Evolutionary conservation across 2,888 invertebrate species (phyloP).

Genomic region (Tetragonula carbonaria): DNA sequence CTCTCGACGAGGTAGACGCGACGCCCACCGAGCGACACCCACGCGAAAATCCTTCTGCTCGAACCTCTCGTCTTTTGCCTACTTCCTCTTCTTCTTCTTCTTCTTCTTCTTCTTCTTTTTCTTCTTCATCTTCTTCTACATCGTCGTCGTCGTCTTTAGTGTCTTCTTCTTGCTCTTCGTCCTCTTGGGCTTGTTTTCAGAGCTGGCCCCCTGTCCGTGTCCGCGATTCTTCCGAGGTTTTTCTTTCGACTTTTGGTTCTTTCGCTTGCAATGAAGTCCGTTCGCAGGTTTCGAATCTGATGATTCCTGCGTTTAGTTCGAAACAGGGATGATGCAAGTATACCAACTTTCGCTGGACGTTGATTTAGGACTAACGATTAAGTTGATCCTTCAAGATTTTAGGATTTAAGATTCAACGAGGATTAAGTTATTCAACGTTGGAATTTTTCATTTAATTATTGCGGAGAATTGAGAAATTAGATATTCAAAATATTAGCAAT

Average conservation of each 20-base stretch:
- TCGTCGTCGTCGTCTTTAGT: conserved; percentile 26
- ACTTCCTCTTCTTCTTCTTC: conserved; percentile 61
- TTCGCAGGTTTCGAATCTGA: too few species aligned
- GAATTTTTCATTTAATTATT: too few species aligned
- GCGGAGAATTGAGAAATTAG: too few species aligned
- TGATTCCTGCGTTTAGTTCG: too few species aligned
- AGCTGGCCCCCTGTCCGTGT: not conserved
- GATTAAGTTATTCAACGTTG: too few species aligned
- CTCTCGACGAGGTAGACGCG: conserved; percentile 82
- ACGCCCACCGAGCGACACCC: conserved; percentile 84
- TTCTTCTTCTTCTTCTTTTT: conserved; percentile 50
- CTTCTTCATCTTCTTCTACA: conserved; percentile 37
- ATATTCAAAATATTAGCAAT: too few species aligned
- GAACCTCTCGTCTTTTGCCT: conserved; percentile 67
- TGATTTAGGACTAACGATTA: too few species aligned
- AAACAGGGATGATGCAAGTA: too few species aligned
- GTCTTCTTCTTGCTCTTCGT: conserved; percentile 23
- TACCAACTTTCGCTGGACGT: too few species aligned
- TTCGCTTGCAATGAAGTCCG: not conserved
- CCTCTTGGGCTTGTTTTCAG: not conserved
- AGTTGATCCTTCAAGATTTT: too few species aligned
- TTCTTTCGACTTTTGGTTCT: not conserved
- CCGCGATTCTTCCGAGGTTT: not conserved
- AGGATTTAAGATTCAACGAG: too few species aligned
- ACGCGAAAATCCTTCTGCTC: conserved; percentile 79